Conservation (phyloP, 2,888 invertebrate species). For the Agonopterix arenella region DNA sequence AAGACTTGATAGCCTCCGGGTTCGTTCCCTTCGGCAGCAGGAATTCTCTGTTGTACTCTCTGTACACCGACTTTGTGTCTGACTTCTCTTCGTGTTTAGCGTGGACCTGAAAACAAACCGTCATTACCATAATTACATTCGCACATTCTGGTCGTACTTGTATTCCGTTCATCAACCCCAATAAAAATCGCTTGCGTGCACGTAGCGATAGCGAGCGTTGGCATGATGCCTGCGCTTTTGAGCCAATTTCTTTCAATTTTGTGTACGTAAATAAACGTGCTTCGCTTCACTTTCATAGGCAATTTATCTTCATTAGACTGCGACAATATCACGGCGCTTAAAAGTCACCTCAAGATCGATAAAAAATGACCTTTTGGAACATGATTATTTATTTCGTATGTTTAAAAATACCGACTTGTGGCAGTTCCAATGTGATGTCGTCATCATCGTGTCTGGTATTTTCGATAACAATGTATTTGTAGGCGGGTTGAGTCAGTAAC, state of each 20-base stretch:
- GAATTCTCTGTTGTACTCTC: constrained; percentile 99
- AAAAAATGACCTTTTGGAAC: neutral
- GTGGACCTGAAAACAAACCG: constrained; percentile 83
- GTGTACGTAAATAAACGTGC: constrained; percentile 31
- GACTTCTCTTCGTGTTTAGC: constrained; percentile 99
- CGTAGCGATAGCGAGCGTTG: constrained; percentile 38
- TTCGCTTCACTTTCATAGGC: constrained; percentile 28
- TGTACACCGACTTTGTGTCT: constrained; percentile 96
- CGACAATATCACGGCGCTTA: constrained; percentile 17
- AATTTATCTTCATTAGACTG: constrained; percentile 45
- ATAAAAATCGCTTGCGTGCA: constrained; percentile 30
- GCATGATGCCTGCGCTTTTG: constrained; percentile 45
- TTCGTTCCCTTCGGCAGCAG: constrained; percentile 97
- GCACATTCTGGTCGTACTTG: constrained; percentile 1
- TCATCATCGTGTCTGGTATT: too few relatives aligned
- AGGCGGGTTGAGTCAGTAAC: too few relatives aligned
- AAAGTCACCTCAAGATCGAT: constrained; percentile 1
- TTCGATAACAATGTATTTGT: too few relatives aligned
- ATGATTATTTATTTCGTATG: constrained; percentile 2
- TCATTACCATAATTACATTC: neutral
- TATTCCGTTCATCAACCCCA: constrained; percentile 33
- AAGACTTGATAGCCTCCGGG: constrained; percentile 96
- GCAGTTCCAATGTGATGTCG: too few relatives aligned
- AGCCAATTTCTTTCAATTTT: constrained; percentile 35
- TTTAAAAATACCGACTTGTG: too few relatives aligned